phyloP scores from a whole-genome alignment of 2,797 vertebrate species.

The Gallinago nigripennis region DNA sequence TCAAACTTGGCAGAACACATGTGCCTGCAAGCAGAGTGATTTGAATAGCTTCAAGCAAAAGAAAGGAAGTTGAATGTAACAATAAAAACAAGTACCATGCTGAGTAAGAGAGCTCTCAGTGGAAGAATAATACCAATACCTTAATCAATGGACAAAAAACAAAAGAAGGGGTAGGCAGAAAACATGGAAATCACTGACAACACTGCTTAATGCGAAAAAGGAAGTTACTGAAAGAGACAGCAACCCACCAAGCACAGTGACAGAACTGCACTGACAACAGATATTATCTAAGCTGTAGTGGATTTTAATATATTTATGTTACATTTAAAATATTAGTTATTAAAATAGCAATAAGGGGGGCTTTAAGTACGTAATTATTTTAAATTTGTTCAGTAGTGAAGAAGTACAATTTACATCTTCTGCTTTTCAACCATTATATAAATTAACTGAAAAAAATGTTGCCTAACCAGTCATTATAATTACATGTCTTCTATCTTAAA shows the following conservation, averaged over 20 bases:
- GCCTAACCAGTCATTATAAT: neutral
- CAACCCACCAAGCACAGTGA: neutral
- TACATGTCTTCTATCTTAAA: neutral
- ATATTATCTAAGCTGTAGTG: rapidly evolving
- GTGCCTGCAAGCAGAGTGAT: rapidly evolving
- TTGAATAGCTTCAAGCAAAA: neutral
- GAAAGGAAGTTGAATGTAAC: neutral
- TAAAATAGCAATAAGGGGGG: neutral
- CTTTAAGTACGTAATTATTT: neutral
- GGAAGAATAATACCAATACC: neutral
- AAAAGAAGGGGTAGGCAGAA: neutral
- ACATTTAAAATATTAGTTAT: neutral
- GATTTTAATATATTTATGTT: neutral
- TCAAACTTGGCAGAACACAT: neutral
- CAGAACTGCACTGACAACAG: neutral
- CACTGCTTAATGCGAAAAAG: neutral
- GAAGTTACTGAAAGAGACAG: neutral
- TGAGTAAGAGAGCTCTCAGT: neutral
- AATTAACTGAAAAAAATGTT: neutral
- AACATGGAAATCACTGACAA: neutral
- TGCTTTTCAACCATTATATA: neutral
- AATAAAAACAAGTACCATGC: neutral
- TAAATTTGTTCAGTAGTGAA: neutral
- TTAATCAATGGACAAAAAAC: neutral
- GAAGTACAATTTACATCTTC: neutral